phyloP scores from a whole-genome alignment of 2,797 vertebrate species.

The Coreius guichenoti region DNA sequence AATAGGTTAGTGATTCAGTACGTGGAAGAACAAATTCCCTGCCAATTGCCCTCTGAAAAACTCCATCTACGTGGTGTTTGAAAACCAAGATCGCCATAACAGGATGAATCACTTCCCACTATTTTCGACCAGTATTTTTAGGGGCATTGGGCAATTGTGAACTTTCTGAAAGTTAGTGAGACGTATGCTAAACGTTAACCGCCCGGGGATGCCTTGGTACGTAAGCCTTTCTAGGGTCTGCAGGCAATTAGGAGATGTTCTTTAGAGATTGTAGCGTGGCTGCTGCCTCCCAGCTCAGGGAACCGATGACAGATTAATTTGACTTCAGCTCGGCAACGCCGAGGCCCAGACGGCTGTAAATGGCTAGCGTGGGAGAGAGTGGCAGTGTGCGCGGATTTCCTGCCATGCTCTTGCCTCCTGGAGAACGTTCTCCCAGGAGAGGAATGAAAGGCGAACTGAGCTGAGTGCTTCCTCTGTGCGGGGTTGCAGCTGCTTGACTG shows the following conservation, averaged over 20 bases:
- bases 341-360: slow-evolving; percentile 46
- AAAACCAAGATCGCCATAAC: slow-evolving; percentile 30
- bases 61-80: background rate
- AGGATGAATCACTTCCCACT: slow-evolving; percentile 39
- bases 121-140: slow-evolving; percentile 20
- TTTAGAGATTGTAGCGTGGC: slow-evolving; percentile 58
- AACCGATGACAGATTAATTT: slow-evolving; percentile 61
- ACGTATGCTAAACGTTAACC: slow-evolving; percentile 44
- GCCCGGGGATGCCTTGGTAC: slow-evolving; percentile 43
- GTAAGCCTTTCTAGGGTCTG: slow-evolving; percentile 57
- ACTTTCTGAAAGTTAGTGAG: slow-evolving; percentile 16
- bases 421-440: slow-evolving; percentile 51
- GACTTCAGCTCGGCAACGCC: slow-evolving; percentile 28
- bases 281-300: slow-evolving; percentile 40
- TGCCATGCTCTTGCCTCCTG: slow-evolving; percentile 57
- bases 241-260: slow-evolving; percentile 65
- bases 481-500: slow-evolving; percentile 36
- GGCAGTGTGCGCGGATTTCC: slow-evolving; percentile 63
- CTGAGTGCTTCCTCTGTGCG: slow-evolving; percentile 52
- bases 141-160: background rate
- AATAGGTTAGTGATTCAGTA: slow-evolving; percentile 52
- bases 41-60: slow-evolving; percentile 24
- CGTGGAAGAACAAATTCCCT: slow-evolving; percentile 10
- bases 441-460: slow-evolving; percentile 51
- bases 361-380: slow-evolving; percentile 36